Conservation (phyloP, 2,113 vertebrate species). For the Pelmatolapia mariae region DNA sequence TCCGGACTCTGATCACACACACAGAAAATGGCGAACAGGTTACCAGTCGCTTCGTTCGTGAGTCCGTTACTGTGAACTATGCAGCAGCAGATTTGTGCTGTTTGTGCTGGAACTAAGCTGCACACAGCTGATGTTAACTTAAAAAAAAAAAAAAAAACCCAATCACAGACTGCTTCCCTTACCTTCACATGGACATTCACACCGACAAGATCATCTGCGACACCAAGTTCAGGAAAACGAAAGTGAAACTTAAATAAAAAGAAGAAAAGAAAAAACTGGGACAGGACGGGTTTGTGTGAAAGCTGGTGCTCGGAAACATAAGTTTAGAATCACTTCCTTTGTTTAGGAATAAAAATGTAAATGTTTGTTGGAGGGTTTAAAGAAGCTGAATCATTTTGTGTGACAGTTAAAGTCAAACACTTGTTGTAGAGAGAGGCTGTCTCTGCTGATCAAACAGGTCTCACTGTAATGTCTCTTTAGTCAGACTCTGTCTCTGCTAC, state of each 20-base stretch:
- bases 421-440: neutral
- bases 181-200: neutral
- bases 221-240: neutral
- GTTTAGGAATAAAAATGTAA: neutral
- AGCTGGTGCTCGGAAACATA: neutral
- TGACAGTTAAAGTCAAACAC: neutral
- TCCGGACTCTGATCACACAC: neutral
- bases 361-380: neutral
- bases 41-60: neutral
- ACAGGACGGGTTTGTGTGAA: neutral
- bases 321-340: neutral
- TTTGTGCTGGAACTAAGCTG: neutral
- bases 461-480: neutral
- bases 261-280: neutral
- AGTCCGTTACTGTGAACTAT: neutral
- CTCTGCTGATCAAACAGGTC: neutral
- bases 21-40: neutral
- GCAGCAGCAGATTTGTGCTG: neutral
- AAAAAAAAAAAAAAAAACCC: accelerated
- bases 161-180: neutral
- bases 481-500: neutral
- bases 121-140: neutral
- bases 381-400: neutral
- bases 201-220: neutral
- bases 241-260: neutral